phyloP scores from a whole-genome alignment of 2,888 invertebrate genomes.

The Pristionchus japonicus region DNA sequence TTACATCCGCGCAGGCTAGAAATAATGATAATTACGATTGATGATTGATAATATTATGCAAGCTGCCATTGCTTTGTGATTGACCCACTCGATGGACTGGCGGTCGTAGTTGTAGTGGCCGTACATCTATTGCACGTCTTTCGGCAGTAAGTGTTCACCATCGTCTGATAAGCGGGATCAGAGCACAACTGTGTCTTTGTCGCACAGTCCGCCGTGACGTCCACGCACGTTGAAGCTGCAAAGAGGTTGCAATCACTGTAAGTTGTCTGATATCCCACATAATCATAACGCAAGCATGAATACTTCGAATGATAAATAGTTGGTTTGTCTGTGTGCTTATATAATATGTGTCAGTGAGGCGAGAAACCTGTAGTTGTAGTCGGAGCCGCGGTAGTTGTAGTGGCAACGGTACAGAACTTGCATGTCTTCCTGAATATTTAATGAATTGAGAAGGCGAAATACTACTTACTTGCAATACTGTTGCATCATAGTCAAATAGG shows the following conservation, averaged over 20 bases:
- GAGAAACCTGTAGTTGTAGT: slow-evolving; percentile 10
- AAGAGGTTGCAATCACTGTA: background rate
- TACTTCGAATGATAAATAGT: too few relatives aligned
- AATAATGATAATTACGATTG: background rate
- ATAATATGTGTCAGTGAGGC: too few relatives aligned
- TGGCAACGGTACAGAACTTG: background rate
- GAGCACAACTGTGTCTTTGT: slow-evolving; percentile 18
- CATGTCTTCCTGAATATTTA: slow-evolving; percentile 1
- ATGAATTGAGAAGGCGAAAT: background rate
- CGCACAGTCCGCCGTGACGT: slow-evolving; percentile 5
- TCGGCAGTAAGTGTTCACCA: slow-evolving; percentile 32
- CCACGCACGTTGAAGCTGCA: background rate
- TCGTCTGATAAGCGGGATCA: background rate
- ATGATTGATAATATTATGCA: background rate
- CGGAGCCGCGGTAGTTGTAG: background rate
- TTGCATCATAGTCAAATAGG: slow-evolving; percentile 11
- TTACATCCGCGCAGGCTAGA: slow-evolving; percentile 10
- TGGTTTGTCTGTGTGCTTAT: too few relatives aligned
- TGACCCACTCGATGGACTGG: background rate
- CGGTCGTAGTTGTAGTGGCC: background rate
- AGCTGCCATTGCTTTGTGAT: too few relatives aligned
- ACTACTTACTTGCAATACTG: slow-evolving; percentile 34
- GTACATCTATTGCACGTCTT: slow-evolving; percentile 43
- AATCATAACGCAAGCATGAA: too few relatives aligned
- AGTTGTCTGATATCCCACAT: background rate